Evolutionary conservation across 2,113 vertebrate genomes (phyloP).

Genomic region (Antechinus stuartii): DNA sequence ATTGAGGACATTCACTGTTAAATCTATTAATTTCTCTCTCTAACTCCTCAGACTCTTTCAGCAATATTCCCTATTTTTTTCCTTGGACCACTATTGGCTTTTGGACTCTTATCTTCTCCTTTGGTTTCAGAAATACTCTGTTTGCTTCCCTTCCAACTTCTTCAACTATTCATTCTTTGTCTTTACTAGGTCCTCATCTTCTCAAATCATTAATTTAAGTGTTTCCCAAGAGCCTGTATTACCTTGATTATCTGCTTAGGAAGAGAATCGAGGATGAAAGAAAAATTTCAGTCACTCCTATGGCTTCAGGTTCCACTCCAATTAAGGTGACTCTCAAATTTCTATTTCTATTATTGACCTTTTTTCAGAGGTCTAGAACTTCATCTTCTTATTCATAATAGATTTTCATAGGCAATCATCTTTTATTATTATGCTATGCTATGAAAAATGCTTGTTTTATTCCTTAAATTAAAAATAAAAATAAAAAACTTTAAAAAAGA

Average conservation of each 20-base stretch:
- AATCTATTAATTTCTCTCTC: not conserved
- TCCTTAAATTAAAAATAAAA: not conserved
- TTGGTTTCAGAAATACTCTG: not conserved
- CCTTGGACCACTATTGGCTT: not conserved
- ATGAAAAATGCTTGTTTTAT: not conserved
- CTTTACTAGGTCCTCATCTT: not conserved
- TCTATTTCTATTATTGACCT: not conserved
- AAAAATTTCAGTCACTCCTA: not conserved
- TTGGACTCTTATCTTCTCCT: not conserved
- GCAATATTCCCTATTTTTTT: not conserved
- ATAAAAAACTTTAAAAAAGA: not conserved
- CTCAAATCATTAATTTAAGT: not conserved
- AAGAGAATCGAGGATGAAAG: not conserved
- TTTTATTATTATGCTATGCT: not conserved
- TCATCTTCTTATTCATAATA: not conserved
- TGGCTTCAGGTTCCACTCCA: not conserved
- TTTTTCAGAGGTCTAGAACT: not conserved
- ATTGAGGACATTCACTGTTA: not conserved
- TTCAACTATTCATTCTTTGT: not conserved
- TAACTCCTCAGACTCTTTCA: not conserved
- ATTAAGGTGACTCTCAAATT: not conserved
- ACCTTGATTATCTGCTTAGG: not conserved
- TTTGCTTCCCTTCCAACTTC: not conserved
- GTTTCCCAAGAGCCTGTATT: not conserved
- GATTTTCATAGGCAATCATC: not conserved